Conservation (phyloP, 2,113 vertebrate species). For the Cyanoliseus patagonus region DNA sequence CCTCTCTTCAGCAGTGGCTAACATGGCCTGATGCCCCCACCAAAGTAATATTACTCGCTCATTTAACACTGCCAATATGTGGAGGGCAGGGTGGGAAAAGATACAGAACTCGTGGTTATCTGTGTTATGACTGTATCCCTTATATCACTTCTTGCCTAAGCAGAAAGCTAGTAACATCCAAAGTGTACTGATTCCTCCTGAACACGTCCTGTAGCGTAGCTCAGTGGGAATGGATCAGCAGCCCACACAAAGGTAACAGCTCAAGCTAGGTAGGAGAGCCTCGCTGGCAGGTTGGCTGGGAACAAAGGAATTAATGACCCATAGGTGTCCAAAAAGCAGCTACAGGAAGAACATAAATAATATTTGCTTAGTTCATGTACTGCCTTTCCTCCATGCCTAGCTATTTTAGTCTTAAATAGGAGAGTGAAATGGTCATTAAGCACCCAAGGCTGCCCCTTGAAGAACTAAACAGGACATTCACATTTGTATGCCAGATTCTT, state of each 20-base stretch:
- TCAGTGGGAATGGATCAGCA: background rate
- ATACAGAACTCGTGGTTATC: background rate
- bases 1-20: background rate
- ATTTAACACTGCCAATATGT: background rate
- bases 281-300: background rate
- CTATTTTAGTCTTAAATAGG: background rate
- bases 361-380: background rate
- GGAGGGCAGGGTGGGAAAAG: background rate
- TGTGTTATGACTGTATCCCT: background rate
- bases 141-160: background rate
- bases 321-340: constrained; percentile 6
- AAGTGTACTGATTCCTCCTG: background rate
- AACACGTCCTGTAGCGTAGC: accelerated
- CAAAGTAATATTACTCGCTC: background rate
- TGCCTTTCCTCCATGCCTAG: background rate
- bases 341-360: constrained; percentile 15
- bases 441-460: background rate
- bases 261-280: background rate
- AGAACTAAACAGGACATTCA: background rate
- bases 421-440: background rate
- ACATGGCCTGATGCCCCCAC: background rate
- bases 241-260: background rate
- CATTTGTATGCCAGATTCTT: background rate
- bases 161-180: background rate
- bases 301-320: constrained; percentile 18